phyloP scores from a whole-genome alignment of 2,888 invertebrate genomes.

The Tholera decimalis region DNA sequence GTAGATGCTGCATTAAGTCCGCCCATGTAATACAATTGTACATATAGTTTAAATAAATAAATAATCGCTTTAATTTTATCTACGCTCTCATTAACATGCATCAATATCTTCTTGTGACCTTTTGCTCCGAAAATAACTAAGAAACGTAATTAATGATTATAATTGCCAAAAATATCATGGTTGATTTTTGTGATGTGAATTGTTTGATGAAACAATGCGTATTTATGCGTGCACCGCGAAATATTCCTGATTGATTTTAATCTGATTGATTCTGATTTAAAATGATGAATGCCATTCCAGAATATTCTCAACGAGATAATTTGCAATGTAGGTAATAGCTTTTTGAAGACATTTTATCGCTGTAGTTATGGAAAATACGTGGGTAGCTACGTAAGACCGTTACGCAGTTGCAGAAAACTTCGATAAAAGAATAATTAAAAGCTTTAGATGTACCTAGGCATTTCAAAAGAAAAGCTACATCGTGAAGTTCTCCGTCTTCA shows the following conservation, averaged over 20 bases:
- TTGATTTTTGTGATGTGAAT: not conserved
- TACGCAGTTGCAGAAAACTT: slow-evolving; percentile 8
- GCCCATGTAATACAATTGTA: too few relatives aligned
- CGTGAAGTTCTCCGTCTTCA: slow-evolving; percentile 2
- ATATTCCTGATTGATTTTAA: slow-evolving; percentile 29
- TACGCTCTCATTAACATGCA: slow-evolving; percentile 15
- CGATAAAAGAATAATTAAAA: slow-evolving; percentile 3
- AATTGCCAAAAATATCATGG: not conserved
- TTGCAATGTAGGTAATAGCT: not conserved
- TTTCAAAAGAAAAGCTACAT: slow-evolving; percentile 10
- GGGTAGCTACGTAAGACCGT: not conserved
- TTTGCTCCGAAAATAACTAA: slow-evolving; percentile 13
- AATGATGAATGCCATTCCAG: too few relatives aligned
- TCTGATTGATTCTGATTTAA: too few relatives aligned
- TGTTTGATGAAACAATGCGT: slow-evolving; percentile 8
- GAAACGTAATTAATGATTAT: slow-evolving; percentile 4
- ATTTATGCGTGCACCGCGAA: slow-evolving; percentile 6
- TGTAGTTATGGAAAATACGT: not conserved
- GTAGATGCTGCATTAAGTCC: too few relatives aligned
- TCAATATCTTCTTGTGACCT: slow-evolving; percentile 9
- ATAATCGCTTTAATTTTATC: slow-evolving; percentile 26
- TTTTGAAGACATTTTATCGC: slow-evolving; percentile 6
- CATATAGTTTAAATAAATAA: too few relatives aligned
- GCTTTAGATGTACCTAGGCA: not conserved
- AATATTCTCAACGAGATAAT: not conserved